Conservation (phyloP, 1,140 invertebrate species). For the Drosophila pandora region DNA sequence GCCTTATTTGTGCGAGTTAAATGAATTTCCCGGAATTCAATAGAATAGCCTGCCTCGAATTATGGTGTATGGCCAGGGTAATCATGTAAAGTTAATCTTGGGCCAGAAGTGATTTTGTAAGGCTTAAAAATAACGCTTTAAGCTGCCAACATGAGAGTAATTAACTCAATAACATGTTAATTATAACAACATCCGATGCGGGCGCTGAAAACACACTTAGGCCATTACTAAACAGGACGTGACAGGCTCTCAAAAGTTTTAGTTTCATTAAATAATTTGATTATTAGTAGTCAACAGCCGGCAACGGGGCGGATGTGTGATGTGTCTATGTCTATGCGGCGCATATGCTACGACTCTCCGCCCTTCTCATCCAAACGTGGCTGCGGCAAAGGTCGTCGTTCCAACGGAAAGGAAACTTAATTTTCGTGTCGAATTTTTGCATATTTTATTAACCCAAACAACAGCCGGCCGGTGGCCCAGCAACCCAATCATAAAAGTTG, state of each 20-base stretch:
- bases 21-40: conserved; percentile 37
- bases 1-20: conserved; percentile 47
- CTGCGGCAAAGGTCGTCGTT: background rate
- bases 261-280: conserved; percentile 73
- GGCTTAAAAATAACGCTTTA: conserved; percentile 22
- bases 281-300: conserved; percentile 53
- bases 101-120: background rate
- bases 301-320: conserved; percentile 57
- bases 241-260: conserved; percentile 63
- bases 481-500: conserved; percentile 78
- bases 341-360: conserved; percentile 23
- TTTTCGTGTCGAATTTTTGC: conserved; percentile 72
- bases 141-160: conserved; percentile 27
- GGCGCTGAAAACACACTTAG: conserved; percentile 54
- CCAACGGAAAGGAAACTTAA: conserved; percentile 67
- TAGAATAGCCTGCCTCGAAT: conserved; percentile 15
- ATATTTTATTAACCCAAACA: conserved; percentile 76
- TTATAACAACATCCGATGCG: conserved; percentile 61
- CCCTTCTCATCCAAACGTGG: conserved; percentile 40
- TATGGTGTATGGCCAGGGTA: conserved; percentile 7
- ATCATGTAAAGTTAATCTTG: conserved; percentile 26
- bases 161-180: conserved; percentile 65
- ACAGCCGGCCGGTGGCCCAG: conserved; percentile 57
- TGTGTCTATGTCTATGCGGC: conserved; percentile 4
- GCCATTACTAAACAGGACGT: conserved; percentile 54